Evolutionary conservation across 2,797 vertebrate genomes (phyloP).

Genomic region (Microtus californicus): DNA sequence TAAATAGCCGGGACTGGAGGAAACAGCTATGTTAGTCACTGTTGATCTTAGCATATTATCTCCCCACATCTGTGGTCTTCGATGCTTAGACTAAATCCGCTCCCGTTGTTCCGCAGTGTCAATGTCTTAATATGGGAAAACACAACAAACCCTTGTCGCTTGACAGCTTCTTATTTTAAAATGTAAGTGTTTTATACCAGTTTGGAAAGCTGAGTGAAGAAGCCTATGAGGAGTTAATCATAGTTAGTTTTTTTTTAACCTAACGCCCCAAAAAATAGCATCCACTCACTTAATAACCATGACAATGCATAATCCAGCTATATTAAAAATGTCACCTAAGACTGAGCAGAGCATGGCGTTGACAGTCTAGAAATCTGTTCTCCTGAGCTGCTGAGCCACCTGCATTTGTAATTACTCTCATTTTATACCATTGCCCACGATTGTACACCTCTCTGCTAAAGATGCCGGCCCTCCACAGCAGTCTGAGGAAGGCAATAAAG

Average conservation of each 20-base stretch:
- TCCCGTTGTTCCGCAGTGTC: constrained; percentile 29
- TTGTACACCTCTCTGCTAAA: neutral
- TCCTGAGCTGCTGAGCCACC: neutral
- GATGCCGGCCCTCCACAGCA: neutral
- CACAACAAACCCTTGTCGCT: neutral
- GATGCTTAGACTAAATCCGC: constrained; percentile 53
- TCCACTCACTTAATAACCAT: neutral
- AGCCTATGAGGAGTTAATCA: neutral
- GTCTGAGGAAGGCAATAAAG: neutral
- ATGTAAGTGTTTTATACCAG: neutral
- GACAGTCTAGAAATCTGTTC: neutral
- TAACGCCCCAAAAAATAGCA: neutral
- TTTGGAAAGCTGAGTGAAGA: neutral
- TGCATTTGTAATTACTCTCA: neutral
- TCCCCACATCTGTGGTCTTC: constrained; percentile 19
- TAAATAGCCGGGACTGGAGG: constrained; percentile 62
- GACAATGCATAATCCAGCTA: neutral
- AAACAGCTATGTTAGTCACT: constrained; percentile 57
- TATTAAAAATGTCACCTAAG: neutral
- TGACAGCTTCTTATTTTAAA: neutral
- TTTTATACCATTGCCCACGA: neutral
- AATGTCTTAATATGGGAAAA: constrained; percentile 59
- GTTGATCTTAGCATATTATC: constrained; percentile 77
- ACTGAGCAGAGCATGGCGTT: neutral
- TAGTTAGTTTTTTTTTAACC: neutral